Evolutionary conservation across 1,140 invertebrate genomes (phyloP).

Genomic region (Listronotus bonariensis): DNA sequence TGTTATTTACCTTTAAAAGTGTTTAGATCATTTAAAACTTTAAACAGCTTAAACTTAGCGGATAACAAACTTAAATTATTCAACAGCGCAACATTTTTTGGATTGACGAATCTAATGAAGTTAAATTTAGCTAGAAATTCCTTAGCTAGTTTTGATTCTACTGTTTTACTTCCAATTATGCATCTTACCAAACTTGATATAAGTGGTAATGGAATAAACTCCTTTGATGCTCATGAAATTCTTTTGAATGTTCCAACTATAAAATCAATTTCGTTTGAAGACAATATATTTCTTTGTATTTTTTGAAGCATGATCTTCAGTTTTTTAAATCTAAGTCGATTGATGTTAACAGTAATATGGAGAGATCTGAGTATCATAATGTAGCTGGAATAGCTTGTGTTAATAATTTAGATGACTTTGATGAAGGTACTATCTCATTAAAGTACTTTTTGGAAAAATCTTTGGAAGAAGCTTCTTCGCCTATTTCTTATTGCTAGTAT

Average conservation of each 20-base stretch:
- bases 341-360: slow-evolving; percentile 34
- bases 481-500: slow-evolving; percentile 15
- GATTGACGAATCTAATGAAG: too few relatives aligned
- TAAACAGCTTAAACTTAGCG: slow-evolving; percentile 45
- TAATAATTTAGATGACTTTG: slow-evolving; percentile 18
- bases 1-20: slow-evolving; percentile 47
- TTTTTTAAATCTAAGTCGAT: slow-evolving; percentile 44
- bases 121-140: too few relatives aligned
- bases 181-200: slow-evolving; percentile 43
- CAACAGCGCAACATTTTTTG: slow-evolving; percentile 39
- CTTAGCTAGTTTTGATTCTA: not conserved
- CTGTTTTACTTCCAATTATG: slow-evolving; percentile 44
- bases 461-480: slow-evolving; percentile 8
- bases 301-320: slow-evolving; percentile 42
- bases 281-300: slow-evolving; percentile 47
- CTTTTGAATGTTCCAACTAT: slow-evolving; percentile 40
- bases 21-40: slow-evolving; percentile 40
- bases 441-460: slow-evolving; percentile 26
- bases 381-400: slow-evolving; percentile 51
- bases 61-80: slow-evolving; percentile 47
- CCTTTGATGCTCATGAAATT: slow-evolving; percentile 43
- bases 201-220: slow-evolving; percentile 46
- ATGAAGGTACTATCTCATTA: too few relatives aligned
- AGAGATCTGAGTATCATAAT: slow-evolving; percentile 47
- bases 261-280: slow-evolving; percentile 41